Evolutionary conservation across 2,888 invertebrate genomes (phyloP).

Genomic region (Eupsilia transversa): DNA sequence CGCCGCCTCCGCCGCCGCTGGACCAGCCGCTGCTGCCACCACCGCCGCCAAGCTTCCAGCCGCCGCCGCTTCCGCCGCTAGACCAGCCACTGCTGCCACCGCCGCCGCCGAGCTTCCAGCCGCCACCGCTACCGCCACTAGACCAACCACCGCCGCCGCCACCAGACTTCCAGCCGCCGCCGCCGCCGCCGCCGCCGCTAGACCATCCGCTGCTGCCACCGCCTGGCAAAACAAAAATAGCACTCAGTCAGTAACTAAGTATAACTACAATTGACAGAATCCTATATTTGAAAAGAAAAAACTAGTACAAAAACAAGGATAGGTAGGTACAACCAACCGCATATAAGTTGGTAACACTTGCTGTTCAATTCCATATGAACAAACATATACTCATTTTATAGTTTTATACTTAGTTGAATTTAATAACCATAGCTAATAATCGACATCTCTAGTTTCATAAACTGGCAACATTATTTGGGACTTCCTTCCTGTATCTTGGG

Average conservation of each 20-base stretch:
- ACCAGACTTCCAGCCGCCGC: conserved; percentile 64
- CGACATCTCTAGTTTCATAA: too few species aligned
- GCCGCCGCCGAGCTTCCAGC: conserved; percentile 55
- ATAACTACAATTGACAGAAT: not conserved
- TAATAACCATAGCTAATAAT: too few species aligned
- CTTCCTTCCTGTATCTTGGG: too few species aligned
- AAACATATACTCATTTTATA: too few species aligned
- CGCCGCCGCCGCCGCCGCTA: conserved; percentile 50
- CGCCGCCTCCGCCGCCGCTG: conserved; percentile 60
- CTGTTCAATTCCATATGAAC: too few species aligned
- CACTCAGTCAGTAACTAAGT: conserved; percentile 1
- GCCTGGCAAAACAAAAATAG: conserved; percentile 59
- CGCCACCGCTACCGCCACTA: conserved; percentile 70
- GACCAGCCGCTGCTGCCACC: conserved; percentile 70
- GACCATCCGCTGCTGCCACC: conserved; percentile 68
- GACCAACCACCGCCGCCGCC: conserved; percentile 64
- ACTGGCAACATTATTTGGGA: too few species aligned
- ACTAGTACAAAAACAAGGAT: too few species aligned
- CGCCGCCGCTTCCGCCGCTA: conserved; percentile 72
- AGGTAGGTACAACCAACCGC: not conserved
- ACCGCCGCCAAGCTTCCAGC: conserved; percentile 75
- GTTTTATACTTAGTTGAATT: too few species aligned
- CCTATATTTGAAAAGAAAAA: not conserved
- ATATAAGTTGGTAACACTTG: not conserved
- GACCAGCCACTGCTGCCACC: conserved; percentile 65